Conservation (phyloP, 2,797 vertebrate species). For the Ctenopoma multispine region DNA sequence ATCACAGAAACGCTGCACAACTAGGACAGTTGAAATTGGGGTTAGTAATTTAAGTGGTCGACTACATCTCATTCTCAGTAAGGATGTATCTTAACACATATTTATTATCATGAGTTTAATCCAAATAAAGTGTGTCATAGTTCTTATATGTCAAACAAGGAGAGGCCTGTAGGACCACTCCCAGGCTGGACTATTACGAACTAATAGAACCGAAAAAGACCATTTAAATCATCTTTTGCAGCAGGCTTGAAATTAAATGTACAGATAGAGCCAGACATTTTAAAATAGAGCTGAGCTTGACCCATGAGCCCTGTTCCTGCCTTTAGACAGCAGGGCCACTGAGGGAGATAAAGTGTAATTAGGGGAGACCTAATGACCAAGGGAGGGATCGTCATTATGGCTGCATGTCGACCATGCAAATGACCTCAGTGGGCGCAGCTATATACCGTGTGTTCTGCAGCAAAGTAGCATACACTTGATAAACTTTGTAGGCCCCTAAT, state of each 20-base stretch:
- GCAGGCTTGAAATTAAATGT: conserved; percentile 11
- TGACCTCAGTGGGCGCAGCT: conserved; percentile 38
- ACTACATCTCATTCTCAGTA: background rate
- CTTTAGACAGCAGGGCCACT: conserved; percentile 26
- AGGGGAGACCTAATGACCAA: conserved; percentile 55
- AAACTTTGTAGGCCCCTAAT: background rate
- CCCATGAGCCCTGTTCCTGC: conserved; percentile 48
- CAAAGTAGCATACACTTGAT: background rate
- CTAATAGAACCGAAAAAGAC: conserved; percentile 2
- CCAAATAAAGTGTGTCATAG: background rate
- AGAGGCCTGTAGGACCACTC: background rate
- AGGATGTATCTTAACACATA: background rate
- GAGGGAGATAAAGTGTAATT: conserved; percentile 71
- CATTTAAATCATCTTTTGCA: background rate
- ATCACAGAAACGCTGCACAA: conserved; percentile 1
- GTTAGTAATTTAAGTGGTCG: background rate
- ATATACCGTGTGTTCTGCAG: conserved; percentile 7
- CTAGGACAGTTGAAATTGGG: background rate
- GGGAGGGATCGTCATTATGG: conserved; percentile 72
- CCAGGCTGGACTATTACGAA: background rate
- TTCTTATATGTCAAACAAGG: background rate
- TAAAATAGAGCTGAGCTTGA: conserved; percentile 44
- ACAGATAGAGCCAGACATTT: conserved; percentile 21
- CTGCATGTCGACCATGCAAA: conserved; percentile 64
- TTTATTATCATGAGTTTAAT: background rate